phyloP scores from a whole-genome alignment of 2,888 invertebrate genomes.

The Campoplex capitator region DNA sequence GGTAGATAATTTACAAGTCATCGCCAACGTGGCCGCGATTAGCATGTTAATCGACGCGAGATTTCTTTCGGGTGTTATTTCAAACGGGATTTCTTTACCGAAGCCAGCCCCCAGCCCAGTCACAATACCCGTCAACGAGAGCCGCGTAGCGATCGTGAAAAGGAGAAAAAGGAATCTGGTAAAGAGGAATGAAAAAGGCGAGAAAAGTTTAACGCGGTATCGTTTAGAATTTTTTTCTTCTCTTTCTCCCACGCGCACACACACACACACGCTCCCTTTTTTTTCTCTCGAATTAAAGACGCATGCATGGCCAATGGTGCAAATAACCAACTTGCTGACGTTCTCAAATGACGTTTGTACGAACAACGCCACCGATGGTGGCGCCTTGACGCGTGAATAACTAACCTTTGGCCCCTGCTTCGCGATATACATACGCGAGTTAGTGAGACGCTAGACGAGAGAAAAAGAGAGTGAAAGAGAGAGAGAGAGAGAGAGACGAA shows the following conservation, averaged over 20 bases:
- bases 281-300: constrained; percentile 76
- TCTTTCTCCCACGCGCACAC: constrained; percentile 43
- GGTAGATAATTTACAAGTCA: constrained; percentile 53
- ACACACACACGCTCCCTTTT: constrained; percentile 66
- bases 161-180: constrained; percentile 24
- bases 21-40: constrained; percentile 60
- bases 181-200: constrained; percentile 29
- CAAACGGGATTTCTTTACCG: constrained; percentile 15
- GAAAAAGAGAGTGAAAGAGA: constrained; percentile 3
- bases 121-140: constrained; percentile 33
- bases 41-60: constrained; percentile 65
- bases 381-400: constrained; percentile 83
- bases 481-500: constrained; percentile 39
- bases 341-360: constrained; percentile 49
- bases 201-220: constrained; percentile 35
- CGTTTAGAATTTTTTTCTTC: not conserved
- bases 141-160: constrained; percentile 18
- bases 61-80: constrained; percentile 42
- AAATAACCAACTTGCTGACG: constrained; percentile 76
- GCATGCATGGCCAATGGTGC: constrained; percentile 79
- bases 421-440: constrained; percentile 62
- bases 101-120: not conserved
- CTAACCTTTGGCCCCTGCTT: constrained; percentile 79
- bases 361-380: constrained; percentile 71
- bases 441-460: constrained; percentile 33